Conservation (phyloP, 2,888 invertebrate genomes). For the Dascillus cervinus region DNA sequence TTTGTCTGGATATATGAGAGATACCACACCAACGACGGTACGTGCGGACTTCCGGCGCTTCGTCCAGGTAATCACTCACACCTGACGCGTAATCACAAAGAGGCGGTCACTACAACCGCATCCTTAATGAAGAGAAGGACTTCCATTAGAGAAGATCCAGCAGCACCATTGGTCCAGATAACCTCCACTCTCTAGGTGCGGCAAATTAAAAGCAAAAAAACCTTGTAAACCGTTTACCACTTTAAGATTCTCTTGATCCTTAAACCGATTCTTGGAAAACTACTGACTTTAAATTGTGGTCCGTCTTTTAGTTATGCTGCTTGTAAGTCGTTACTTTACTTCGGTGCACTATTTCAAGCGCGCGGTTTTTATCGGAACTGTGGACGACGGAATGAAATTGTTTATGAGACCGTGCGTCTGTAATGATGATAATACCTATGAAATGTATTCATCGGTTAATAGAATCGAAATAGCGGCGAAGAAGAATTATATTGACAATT, state of each 20-base stretch:
- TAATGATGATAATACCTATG: no score
- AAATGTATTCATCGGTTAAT: no score
- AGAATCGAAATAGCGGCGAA: no score
- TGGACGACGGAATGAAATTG: no score
- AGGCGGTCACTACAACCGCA: constrained; percentile 38
- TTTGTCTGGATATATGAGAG: no score
- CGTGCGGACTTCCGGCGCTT: constrained; percentile 37
- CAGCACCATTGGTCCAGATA: constrained; percentile 35
- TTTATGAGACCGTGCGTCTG: no score
- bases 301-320: constrained; percentile 26
- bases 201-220: constrained; percentile 20
- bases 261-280: constrained; percentile 20
- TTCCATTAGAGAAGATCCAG: constrained; percentile 22
- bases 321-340: constrained; percentile 25
- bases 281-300: constrained; percentile 30
- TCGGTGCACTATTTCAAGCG: constrained; percentile 10
- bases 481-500: no score
- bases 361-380: constrained; percentile 10
- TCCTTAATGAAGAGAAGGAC: constrained; percentile 39
- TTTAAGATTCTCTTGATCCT: constrained; percentile 27
- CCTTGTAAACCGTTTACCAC: constrained; percentile 24
- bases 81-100: constrained; percentile 43
- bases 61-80: constrained; percentile 42
- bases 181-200: constrained; percentile 21
- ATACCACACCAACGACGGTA: constrained; percentile 27